Evolutionary conservation across 2,888 invertebrate species (phyloP), one percentile per base, ranked within the genome.

Genomic region (Tridacna gigas): DNA sequence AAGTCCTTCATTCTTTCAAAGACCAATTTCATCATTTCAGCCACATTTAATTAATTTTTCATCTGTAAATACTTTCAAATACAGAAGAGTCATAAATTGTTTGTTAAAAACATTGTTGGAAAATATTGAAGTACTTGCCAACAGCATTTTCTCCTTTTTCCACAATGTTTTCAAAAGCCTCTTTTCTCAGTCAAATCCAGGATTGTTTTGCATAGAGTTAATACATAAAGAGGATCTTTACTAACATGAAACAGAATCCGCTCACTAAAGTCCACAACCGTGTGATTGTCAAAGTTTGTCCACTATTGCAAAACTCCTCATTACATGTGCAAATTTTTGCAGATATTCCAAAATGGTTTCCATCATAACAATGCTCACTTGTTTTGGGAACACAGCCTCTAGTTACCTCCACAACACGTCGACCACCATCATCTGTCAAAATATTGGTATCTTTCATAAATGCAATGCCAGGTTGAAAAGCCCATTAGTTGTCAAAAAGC

Each of bases 311-410:
- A n/a, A 74, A 77, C 13, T 77, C 51, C n/a, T 65, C 73, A 47
- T 79, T 86, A 77, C 86, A 86, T 7, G 74, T 79, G 60, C 86
- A 86, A 25, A 82, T 71, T 22, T 82, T 77, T 15, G 79, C 84
- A 56, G 77, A 60, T 28, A 86, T 80, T 13, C 84, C 83, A 13
- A 63, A 25, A 51, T 86, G 74, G 26, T 56, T 63, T 7, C 77
- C 77, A 4, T 66, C 56, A 9, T 28, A 60, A 80, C 86, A 86
- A n/a, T 75, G 76, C 0, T 80, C 82, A 4, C 48, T 47, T 48
- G 78, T 80, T 47, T 71, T 71, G 7, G 74, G 47, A 11, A 84
- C 83, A 73, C 86, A 86, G 15, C 83, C 82, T 61, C 86, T 22
- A 13, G 83, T 82, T 13, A 86, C 77, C 45, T 86, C 86, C 7